Evolutionary conservation across 2,113 vertebrate species (phyloP).

Genomic region (Callaeas wilsoni): DNA sequence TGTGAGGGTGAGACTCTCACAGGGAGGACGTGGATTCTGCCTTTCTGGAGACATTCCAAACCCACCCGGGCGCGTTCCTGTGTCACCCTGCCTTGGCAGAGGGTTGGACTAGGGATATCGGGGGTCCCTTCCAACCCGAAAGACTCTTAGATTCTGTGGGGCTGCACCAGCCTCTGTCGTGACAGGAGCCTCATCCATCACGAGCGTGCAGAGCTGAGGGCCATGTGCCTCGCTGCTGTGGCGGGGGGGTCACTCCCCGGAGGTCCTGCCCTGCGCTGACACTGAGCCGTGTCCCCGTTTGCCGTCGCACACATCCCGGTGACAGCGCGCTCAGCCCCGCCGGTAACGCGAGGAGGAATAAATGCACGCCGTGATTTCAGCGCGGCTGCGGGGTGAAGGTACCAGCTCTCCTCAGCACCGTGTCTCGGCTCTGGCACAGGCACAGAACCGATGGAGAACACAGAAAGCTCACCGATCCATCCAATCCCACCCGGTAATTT

Average conservation of each 20-base stretch:
- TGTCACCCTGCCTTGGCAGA: background rate
- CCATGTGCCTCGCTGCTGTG: background rate
- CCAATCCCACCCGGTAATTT: background rate
- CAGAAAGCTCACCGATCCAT: background rate
- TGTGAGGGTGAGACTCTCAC: background rate
- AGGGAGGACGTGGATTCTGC: background rate
- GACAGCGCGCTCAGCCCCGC: background rate
- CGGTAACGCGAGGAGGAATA: background rate
- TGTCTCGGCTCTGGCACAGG: background rate
- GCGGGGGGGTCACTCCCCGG: rapidly evolving
- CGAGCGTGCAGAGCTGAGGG: background rate
- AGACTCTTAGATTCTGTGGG: background rate
- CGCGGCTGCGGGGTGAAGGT: background rate
- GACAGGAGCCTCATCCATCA: background rate
- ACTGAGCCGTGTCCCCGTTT: background rate
- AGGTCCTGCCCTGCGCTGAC: background rate
- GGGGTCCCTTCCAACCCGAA: background rate
- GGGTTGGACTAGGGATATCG: background rate
- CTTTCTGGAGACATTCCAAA: background rate
- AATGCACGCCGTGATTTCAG: background rate
- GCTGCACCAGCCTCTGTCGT: background rate
- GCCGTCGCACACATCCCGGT: background rate
- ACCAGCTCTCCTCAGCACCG: background rate
- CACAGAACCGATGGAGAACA: background rate
- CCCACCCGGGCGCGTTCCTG: background rate